Conservation (phyloP, 1,140 invertebrate species). For the Chrysopa pallens region DNA sequence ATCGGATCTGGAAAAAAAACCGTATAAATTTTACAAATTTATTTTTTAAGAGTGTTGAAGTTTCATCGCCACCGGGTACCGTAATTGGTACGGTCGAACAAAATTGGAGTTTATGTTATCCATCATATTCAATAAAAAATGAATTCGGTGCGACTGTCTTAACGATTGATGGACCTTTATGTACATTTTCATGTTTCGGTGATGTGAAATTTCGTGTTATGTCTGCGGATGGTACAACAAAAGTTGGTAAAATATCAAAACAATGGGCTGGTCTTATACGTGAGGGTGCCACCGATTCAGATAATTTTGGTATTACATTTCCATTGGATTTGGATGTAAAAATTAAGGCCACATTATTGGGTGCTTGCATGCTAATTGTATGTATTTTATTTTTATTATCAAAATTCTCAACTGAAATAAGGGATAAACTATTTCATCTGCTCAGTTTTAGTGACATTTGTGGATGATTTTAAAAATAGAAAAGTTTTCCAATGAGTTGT, state of each 20-base stretch:
- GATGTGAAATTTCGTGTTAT: conserved; percentile 53
- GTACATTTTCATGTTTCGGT: conserved; percentile 61
- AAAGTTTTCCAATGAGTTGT: no score
- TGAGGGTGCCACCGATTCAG: conserved; percentile 39
- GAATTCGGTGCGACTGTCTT: conserved; percentile 56
- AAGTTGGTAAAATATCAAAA: conserved; percentile 37
- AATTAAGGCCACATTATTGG: conserved; percentile 39
- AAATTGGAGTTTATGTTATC: conserved; percentile 65
- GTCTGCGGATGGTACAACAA: conserved; percentile 24
- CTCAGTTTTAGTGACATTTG: no score
- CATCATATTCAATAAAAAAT: conserved; percentile 65
- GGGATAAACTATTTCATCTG: no score
- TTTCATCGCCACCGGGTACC: conserved; percentile 49
- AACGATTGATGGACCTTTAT: conserved; percentile 68
- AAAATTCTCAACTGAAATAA: no score
- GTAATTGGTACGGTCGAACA: conserved; percentile 64
- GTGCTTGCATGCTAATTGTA: conserved; percentile 24
- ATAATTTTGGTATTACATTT: conserved; percentile 39
- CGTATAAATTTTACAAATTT: no score
- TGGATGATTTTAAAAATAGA: no score
- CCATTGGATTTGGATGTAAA: conserved; percentile 38
- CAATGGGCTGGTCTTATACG: conserved; percentile 34
- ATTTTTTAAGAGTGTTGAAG: conserved; percentile 42
- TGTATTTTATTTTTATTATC: conserved; percentile 5
- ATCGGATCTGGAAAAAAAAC: no score